Evolutionary conservation across 1,140 invertebrate genomes (phyloP).

Genomic region (Nilaparvata lugens): DNA sequence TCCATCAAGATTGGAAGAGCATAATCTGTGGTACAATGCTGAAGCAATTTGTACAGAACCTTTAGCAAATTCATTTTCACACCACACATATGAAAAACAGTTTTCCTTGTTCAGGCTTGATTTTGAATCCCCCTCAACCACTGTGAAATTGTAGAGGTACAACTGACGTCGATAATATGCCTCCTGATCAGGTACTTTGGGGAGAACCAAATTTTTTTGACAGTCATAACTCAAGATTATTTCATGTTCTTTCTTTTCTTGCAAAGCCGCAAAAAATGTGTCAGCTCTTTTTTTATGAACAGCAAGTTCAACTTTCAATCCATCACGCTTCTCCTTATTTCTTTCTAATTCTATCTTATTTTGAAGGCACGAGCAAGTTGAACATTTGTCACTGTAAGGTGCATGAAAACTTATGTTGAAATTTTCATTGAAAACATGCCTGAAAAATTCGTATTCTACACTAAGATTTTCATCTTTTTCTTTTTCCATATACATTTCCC

Average conservation of each 20-base stretch:
- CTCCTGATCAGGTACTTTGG: constrained; percentile 18
- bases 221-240: constrained; percentile 12
- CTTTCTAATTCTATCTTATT: constrained; percentile 2
- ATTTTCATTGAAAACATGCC: neutral
- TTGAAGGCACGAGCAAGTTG: constrained; percentile 1
- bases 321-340: neutral
- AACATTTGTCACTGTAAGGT: constrained; percentile 9
- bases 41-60: constrained; percentile 15
- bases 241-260: constrained; percentile 3
- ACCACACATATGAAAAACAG: constrained; percentile 8
- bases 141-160: constrained; percentile 20
- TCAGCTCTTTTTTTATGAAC: constrained; percentile 7
- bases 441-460: constrained; percentile 9
- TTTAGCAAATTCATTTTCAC: constrained; percentile 14
- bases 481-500: neutral
- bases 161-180: constrained; percentile 18
- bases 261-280: neutral
- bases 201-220: constrained; percentile 19
- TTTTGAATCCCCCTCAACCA: constrained; percentile 9
- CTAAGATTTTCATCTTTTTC: neutral
- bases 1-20: neutral
- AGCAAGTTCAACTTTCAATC: neutral
- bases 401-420: constrained; percentile 2
- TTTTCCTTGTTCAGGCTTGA: constrained; percentile 7
- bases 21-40: constrained; percentile 13